These are phyloP conservation scores for Tenrec ecaudatus DNA, from an alignment of 2,113 vertebrate species.

Conservation along the genomic window DNA sequence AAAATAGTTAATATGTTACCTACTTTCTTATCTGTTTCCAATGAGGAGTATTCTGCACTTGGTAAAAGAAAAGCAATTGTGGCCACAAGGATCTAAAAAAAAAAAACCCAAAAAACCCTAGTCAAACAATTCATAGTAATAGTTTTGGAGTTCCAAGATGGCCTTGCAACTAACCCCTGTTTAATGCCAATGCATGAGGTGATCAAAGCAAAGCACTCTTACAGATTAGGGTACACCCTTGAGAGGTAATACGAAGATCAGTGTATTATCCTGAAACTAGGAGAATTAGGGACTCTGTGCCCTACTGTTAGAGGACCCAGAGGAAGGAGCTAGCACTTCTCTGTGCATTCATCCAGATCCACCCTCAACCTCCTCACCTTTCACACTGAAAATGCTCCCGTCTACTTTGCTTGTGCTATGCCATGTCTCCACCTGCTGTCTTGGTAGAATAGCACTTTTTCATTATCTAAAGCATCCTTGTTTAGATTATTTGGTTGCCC, in stretches of 20 bases:
- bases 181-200: neutral
- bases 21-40: conserved; percentile 99
- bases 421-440: neutral
- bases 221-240: neutral
- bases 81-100: conserved; percentile 95
- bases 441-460: rapidly evolving
- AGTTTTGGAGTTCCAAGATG: neutral
- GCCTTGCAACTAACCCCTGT: neutral
- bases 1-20: neutral
- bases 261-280: neutral
- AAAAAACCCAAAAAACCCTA: conserved; percentile 16
- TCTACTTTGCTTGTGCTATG: neutral
- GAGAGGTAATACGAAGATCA: neutral
- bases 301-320: neutral
- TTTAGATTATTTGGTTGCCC: neutral
- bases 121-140: conserved; percentile 17
- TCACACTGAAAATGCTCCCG: neutral
- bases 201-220: neutral
- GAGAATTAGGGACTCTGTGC: neutral
- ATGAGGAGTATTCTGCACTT: conserved; percentile 94
- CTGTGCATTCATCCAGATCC: neutral
- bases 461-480: neutral
- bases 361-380: neutral
- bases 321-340: neutral
- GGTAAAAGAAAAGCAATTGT: conserved; percentile 98